Conservation (phyloP, 2,113 vertebrate species). For the Ctenodactylus gundi region DNA sequence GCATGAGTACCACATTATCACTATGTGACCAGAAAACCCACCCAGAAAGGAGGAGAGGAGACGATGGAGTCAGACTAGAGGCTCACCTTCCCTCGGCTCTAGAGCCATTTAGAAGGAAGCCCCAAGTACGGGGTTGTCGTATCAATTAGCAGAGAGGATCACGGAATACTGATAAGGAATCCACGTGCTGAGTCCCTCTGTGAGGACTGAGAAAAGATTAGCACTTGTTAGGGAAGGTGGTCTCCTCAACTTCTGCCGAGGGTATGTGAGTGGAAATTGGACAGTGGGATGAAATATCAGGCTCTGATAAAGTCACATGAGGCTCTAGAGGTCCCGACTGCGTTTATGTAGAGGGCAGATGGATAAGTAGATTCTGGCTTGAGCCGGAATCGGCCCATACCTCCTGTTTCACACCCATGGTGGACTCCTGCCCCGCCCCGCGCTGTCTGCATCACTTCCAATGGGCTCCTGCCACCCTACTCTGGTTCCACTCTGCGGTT, state of each 20-base stretch:
- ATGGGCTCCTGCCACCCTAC: too few relatives aligned
- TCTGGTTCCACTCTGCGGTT: too few relatives aligned
- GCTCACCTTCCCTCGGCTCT: background rate
- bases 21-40: background rate
- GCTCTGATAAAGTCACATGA: too few relatives aligned
- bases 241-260: background rate
- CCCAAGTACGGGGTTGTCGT: background rate
- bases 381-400: too few relatives aligned
- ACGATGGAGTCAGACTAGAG: background rate
- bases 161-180: background rate
- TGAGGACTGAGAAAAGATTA: background rate
- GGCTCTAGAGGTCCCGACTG: background rate
- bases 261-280: background rate
- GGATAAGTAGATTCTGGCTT: fast-evolving
- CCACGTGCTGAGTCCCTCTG: background rate
- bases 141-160: background rate
- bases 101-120: background rate
- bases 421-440: fast-evolving
- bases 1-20: background rate
- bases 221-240: background rate
- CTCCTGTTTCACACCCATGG: background rate
- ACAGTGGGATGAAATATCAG: background rate
- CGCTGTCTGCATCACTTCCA: fast-evolving
- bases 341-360: fast-evolving
- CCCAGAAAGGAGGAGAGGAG: background rate